Evolutionary conservation across 1,140 invertebrate genomes (phyloP).

Genomic region (Drosophila santomea): DNA sequence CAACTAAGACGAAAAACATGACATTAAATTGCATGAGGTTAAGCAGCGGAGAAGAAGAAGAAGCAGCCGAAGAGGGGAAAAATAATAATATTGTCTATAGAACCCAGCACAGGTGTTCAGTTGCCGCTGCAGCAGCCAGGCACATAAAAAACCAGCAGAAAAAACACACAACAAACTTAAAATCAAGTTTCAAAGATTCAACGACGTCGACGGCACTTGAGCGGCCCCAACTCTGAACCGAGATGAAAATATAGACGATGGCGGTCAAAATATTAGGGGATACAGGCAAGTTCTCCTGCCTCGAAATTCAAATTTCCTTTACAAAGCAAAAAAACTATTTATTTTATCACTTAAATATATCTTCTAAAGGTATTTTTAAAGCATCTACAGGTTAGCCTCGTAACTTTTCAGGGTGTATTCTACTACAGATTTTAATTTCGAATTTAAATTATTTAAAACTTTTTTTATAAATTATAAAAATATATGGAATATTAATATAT

Average conservation of each 20-base stretch:
- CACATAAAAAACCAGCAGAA: constrained; percentile 51
- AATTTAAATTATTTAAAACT: too few species aligned
- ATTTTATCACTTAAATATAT: too few species aligned
- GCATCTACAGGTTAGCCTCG: too few species aligned
- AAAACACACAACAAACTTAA: constrained; percentile 71
- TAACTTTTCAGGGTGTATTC: too few species aligned
- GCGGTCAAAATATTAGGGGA: background rate
- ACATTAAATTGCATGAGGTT: constrained; percentile 82
- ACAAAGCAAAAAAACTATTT: too few species aligned
- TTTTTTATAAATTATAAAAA: too few species aligned
- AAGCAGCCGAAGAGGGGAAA: constrained; percentile 17
- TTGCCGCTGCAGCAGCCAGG: constrained; percentile 59
- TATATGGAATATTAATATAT: too few species aligned
- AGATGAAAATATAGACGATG: constrained; percentile 2
- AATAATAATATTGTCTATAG: constrained; percentile 77
- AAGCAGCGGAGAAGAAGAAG: constrained; percentile 42
- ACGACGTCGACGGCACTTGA: constrained; percentile 73
- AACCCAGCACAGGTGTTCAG: constrained; percentile 82
- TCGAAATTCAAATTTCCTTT: too few species aligned
- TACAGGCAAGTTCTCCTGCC: too few species aligned
- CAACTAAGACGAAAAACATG: constrained; percentile 81
- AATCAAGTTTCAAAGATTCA: constrained; percentile 83
- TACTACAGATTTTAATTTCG: too few species aligned
- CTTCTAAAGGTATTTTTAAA: too few species aligned
- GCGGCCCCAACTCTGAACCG: constrained; percentile 45